Evolutionary conservation across 2,888 invertebrate species (phyloP), one percentile per base, ranked within the genome.

Genomic region (Plebejus melissa): DNA sequence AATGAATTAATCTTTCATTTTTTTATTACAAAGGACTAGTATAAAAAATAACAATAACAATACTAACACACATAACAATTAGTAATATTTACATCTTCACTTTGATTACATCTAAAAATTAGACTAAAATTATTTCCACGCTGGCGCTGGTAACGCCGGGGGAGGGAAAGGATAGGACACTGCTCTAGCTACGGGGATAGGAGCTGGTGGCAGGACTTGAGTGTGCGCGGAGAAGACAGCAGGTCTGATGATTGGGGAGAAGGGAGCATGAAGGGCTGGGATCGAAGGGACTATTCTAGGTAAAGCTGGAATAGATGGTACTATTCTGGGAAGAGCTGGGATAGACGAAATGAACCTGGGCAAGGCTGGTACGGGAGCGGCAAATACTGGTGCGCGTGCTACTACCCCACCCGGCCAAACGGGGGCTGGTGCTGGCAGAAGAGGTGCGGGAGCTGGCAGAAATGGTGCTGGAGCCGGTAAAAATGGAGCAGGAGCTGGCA

Each of bases 71-170:
- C 74, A 60, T 78, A 77, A 75, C 76, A 77, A 76, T 22, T 22
- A 22, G 0, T 22, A 22, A 74, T 76, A 79, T 78, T 46, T 76
- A 77, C 77, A 77, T 77, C 32, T 65, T 77, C 79, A 75, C 76
- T 76, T 77, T 78, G 77, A 75, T 74, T 77, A 77, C 72, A 77
- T 76, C 76, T 77, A 79, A 77, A 16, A 46, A 75, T 78, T 77
- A 81, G 81, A 85, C 84, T 87, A 84, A 79, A 82, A 79, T 90
- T 81, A 91, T 85, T 93, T 90, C 91, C 92, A 93, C 78, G 90
- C 90, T 7, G 86, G 87, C 1, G 83, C 74, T 5, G 79, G 77
- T 32, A 81, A 79, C 28, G 69, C 76, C 9, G 76, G 76, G n/a
- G 78, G 77, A 75, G 50, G 32, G 32, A 50, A 16, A 32, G 46